These are phyloP conservation scores for Boloria euphrosyne DNA, from an alignment of 2,888 invertebrate species.

Conservation along the genomic window DNA sequence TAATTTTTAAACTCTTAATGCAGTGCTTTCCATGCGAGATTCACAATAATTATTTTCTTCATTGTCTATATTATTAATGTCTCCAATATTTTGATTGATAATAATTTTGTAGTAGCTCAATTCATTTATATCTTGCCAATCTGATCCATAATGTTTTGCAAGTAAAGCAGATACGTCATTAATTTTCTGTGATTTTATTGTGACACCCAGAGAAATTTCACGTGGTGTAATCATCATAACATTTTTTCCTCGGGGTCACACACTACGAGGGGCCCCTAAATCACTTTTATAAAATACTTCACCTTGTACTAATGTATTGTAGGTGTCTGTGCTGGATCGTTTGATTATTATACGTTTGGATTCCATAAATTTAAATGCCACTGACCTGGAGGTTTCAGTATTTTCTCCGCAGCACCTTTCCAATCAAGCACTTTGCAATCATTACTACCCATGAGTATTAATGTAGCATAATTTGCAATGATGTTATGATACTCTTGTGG, in stretches of 20 bases:
- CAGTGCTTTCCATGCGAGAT: too few species aligned
- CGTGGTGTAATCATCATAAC: conserved; percentile 13
- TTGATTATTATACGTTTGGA: conserved; percentile 27
- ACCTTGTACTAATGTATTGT: conserved; percentile 17
- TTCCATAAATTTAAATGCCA: conserved; percentile 34
- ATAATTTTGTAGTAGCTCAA: not conserved
- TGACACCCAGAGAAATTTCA: conserved; percentile 11
- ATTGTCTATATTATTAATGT: too few species aligned
- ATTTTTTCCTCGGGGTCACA: conserved; percentile 24
- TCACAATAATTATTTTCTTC: too few species aligned
- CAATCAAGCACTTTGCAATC: conserved; percentile 19
- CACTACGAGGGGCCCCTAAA: conserved; percentile 19
- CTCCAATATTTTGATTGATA: too few species aligned
- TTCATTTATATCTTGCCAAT: conserved; percentile 10
- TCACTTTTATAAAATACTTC: conserved; percentile 23
- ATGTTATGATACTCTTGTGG: conserved; percentile 17
- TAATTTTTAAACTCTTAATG: not conserved
- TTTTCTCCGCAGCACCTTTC: conserved; percentile 20
- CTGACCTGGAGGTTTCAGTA: conserved; percentile 28
- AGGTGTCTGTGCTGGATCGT: conserved; percentile 14
- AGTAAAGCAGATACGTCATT: conserved; percentile 10
- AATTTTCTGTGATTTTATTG: conserved; percentile 20
- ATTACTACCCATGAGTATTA: conserved; percentile 14
- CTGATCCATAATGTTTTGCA: conserved; percentile 18
- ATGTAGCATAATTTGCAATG: conserved; percentile 8